These are phyloP conservation scores for Conus betulinus DNA, from an alignment of 1,140 invertebrate species.

Conservation along the genomic window DNA sequence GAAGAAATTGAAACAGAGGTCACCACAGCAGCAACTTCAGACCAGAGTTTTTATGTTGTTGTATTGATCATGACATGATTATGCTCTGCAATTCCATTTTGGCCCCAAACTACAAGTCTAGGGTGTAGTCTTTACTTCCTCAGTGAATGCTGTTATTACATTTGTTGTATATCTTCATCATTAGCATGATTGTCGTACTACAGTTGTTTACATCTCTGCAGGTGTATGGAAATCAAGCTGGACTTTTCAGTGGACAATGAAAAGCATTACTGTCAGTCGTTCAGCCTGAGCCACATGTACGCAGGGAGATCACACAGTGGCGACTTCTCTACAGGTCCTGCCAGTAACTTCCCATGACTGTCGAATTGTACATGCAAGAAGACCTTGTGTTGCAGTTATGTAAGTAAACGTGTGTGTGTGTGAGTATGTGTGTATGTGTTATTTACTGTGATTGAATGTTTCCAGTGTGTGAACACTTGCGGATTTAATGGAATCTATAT, in stretches of 20 bases:
- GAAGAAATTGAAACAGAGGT: too few relatives aligned
- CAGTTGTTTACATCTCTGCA: background rate
- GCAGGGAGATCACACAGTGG: slow-evolving; percentile 6
- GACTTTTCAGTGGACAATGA: background rate
- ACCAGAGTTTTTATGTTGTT: too few relatives aligned
- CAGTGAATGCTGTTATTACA: too few relatives aligned
- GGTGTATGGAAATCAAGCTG: slow-evolving; percentile 19
- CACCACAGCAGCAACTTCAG: too few relatives aligned
- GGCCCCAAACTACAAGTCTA: too few relatives aligned
- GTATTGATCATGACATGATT: too few relatives aligned
- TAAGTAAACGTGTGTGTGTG: background rate
- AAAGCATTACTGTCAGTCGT: background rate
- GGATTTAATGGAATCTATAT: too few relatives aligned
- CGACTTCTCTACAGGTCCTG: too few relatives aligned
- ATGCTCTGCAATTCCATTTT: too few relatives aligned
- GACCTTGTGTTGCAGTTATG: background rate
- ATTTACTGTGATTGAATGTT: background rate
- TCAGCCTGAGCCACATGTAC: slow-evolving; percentile 11
- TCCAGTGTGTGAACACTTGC: background rate
- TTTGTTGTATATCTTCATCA: background rate
- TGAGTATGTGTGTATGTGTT: background rate
- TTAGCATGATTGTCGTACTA: background rate
- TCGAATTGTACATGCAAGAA: too few relatives aligned
- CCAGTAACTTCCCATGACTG: too few relatives aligned
- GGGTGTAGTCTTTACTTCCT: too few relatives aligned